These are phyloP conservation scores for Nibea coibor DNA, from an alignment of 2,113 vertebrate species.

Conservation along the genomic window DNA sequence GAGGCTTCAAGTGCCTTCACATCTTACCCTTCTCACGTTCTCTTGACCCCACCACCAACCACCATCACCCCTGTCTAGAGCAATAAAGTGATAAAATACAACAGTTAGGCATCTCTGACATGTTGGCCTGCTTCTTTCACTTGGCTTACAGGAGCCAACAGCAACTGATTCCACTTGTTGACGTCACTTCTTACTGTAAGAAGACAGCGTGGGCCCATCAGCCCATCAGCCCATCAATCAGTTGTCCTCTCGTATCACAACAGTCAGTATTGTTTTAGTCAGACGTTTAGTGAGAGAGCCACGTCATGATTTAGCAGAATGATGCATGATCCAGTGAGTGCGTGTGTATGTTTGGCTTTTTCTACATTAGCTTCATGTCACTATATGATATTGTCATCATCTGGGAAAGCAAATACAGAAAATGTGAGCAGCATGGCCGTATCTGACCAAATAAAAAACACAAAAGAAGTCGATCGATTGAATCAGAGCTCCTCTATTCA, in stretches of 20 bases:
- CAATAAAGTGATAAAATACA: slow-evolving; percentile 61
- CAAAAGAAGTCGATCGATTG: no score
- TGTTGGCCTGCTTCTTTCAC: slow-evolving; percentile 40
- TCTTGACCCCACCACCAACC: slow-evolving; percentile 51
- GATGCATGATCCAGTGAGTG: background rate
- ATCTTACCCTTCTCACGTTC: slow-evolving; percentile 65
- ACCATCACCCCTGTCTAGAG: slow-evolving; percentile 25
- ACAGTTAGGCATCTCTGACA: slow-evolving; percentile 61
- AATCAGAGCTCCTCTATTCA: no score
- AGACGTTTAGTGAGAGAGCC: slow-evolving; percentile 22
- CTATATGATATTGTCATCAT: background rate
- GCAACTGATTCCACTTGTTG: slow-evolving; percentile 44
- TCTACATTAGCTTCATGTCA: background rate
- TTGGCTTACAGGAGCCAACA: slow-evolving; percentile 40
- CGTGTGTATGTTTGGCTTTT: background rate
- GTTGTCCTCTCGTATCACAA: slow-evolving; percentile 16
- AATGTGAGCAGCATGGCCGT: no score
- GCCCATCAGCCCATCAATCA: slow-evolving; percentile 42
- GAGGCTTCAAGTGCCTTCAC: slow-evolving; percentile 61
- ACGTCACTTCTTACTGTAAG: slow-evolving; percentile 49
- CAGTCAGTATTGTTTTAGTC: slow-evolving; percentile 34
- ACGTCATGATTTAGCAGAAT: slow-evolving; percentile 16
- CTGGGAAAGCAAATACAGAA: no score
- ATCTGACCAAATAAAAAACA: no score
- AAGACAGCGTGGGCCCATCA: slow-evolving; percentile 23